Percentiles rank a stretch among this genome's conserved stretches.
These are phyloP conservation scores for Tonatia bakeri DNA, from an alignment of 2,113 vertebrate species.

Conservation along the genomic window DNA sequence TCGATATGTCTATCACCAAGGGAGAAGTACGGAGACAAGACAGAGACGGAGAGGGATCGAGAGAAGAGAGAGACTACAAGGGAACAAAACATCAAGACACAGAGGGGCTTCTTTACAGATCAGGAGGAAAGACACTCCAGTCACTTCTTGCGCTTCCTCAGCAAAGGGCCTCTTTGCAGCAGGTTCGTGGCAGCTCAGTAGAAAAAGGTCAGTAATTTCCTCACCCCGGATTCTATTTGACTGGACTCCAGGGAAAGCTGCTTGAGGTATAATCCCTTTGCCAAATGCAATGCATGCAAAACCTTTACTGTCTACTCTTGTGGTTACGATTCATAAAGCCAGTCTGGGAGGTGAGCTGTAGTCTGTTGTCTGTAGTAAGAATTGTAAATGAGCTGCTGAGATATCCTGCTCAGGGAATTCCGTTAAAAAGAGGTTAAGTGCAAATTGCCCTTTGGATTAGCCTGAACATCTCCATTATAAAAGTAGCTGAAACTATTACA, in stretches of 20 bases:
- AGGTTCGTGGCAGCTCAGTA: constrained; percentile 41
- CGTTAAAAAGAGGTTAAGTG: constrained; percentile 67
- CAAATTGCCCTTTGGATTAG: constrained; percentile 67
- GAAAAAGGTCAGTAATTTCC: constrained; percentile 66
- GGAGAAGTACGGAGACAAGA: no score
- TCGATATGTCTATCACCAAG: background rate
- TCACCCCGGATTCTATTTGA: constrained; percentile 63
- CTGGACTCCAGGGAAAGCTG: constrained; percentile 52
- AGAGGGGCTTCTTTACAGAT: constrained; percentile 22
- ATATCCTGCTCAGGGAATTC: constrained; percentile 64
- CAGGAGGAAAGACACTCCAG: background rate
- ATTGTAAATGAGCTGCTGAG: constrained; percentile 65
- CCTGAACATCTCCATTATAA: constrained; percentile 55
- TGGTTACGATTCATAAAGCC: constrained; percentile 62
- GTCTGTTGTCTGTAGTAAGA: constrained; percentile 62
- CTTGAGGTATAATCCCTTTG: constrained; percentile 48
- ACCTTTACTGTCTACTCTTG: constrained; percentile 51
- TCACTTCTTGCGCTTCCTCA: background rate
- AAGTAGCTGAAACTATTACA: constrained; percentile 38
- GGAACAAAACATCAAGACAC: background rate
- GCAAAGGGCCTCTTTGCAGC: constrained; percentile 35
- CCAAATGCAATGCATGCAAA: constrained; percentile 57
- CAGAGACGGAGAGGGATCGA: background rate
- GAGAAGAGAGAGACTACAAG: background rate
- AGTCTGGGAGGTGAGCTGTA: constrained; percentile 47